A percentile compares a stretch with the other conserved stretches of the same genome.
Conservation (phyloP, 2,113 vertebrate species). For the Litocranius walleri region DNA sequence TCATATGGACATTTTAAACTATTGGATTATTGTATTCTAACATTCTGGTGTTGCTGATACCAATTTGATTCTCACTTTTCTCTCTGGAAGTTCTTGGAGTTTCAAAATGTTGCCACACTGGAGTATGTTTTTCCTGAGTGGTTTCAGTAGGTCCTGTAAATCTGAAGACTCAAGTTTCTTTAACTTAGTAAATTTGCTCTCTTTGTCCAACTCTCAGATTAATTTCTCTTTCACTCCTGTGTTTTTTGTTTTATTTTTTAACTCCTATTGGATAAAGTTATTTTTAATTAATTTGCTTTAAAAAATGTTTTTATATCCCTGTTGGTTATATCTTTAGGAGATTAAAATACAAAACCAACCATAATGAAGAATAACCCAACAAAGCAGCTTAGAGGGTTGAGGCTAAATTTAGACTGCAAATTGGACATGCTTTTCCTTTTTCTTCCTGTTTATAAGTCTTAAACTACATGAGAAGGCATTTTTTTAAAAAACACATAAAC, state of each 20-base stretch:
- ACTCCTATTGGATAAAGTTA: not conserved
- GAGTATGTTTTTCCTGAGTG: not conserved
- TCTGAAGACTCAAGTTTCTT: not conserved
- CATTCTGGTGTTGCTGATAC: not conserved
- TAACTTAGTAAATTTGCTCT: not conserved
- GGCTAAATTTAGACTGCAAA: conserved; percentile 34
- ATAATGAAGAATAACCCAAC: not conserved
- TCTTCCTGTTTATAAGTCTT: conserved; percentile 7
- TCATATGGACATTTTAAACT: not conserved
- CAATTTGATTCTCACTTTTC: not conserved
- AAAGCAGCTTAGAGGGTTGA: conserved; percentile 21
- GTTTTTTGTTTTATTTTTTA: not conserved
- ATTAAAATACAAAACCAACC: not conserved
- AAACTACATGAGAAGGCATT: not conserved
- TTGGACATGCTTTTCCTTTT: conserved; percentile 11
- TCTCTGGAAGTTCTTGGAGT: not conserved
- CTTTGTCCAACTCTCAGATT: not conserved
- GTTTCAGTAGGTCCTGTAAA: not conserved
- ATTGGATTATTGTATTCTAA: not conserved
- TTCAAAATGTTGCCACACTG: not conserved
- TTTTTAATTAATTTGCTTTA: not conserved
- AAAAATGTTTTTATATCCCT: not conserved
- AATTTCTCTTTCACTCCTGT: not conserved
- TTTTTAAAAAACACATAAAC: not conserved
- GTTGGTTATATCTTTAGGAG: conserved; percentile 9